Evolutionary conservation across 23 tunicate species (phyloP).

Genomic region (Halocynthia aurantium): DNA sequence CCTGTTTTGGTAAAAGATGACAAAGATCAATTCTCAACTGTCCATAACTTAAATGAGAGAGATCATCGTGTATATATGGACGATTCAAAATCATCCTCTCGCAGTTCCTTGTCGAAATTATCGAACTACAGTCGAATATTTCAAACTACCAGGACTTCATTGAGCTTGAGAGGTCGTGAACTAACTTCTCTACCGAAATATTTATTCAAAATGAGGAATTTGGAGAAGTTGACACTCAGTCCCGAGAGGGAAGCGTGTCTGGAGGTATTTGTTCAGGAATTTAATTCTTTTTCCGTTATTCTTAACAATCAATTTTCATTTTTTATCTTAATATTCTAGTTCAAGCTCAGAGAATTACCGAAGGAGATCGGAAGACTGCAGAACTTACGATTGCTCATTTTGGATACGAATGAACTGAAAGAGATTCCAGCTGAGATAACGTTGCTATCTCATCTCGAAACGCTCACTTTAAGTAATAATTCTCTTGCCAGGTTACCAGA

Average conservation of each 20-base stretch:
- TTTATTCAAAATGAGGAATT: slow-evolving; percentile 16
- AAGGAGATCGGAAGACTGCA: slow-evolving; percentile 58
- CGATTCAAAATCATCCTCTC: not conserved
- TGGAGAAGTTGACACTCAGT: slow-evolving; percentile 55
- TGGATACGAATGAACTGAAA: slow-evolving; percentile 76
- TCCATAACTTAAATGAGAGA: too few species aligned
- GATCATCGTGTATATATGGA: too few species aligned
- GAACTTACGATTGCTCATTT: slow-evolving; percentile 35
- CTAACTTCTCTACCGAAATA: slow-evolving; percentile 19
- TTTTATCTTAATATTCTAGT: slow-evolving; percentile 24
- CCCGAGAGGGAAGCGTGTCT: slow-evolving; percentile 75
- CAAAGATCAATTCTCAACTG: too few species aligned
- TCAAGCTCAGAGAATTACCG: slow-evolving; percentile 61
- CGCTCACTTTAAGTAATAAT: slow-evolving; percentile 65
- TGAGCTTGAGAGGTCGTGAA: slow-evolving; percentile 55
- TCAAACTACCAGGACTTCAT: not conserved
- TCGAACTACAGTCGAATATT: not conserved
- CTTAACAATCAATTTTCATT: not conserved
- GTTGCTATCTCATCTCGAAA: slow-evolving; percentile 42
- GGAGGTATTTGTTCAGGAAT: slow-evolving; percentile 34
- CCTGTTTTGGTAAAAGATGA: too few species aligned
- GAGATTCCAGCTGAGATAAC: slow-evolving; percentile 51
- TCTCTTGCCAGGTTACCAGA: slow-evolving; percentile 36
- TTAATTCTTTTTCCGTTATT: not conserved
- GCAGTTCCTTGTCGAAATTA: not conserved